Conservation (phyloP, 1,140 invertebrate genomes). For the Caenorhabditis elegans region DNA sequence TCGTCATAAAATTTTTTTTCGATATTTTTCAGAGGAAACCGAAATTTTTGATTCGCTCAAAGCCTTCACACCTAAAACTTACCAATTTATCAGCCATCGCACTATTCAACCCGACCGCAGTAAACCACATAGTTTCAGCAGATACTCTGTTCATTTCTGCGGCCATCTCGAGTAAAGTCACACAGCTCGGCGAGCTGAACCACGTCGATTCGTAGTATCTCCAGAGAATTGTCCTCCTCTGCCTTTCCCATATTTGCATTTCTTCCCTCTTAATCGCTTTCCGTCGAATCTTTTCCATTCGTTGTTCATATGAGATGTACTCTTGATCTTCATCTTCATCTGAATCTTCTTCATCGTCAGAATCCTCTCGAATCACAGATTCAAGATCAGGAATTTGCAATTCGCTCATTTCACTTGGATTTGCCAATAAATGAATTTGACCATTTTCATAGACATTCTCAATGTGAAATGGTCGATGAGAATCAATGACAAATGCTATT, state of each 20-base stretch:
- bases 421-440: background rate
- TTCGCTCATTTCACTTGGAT: background rate
- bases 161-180: slow-evolving; percentile 13
- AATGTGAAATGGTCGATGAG: slow-evolving; percentile 7
- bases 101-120: slow-evolving; percentile 35
- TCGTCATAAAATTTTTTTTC: too few relatives aligned
- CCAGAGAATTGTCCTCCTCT: background rate
- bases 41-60: too few relatives aligned
- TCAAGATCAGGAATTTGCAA: background rate
- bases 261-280: background rate
- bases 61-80: background rate
- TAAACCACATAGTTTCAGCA: slow-evolving; percentile 25
- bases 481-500: slow-evolving; percentile 7
- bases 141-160: slow-evolving; percentile 24
- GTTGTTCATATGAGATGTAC: background rate
- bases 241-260: slow-evolving; percentile 22
- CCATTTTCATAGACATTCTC: slow-evolving; percentile 4
- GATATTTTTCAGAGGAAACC: too few relatives aligned
- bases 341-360: background rate
- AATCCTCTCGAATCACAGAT: background rate
- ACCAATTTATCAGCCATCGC: slow-evolving; percentile 1
- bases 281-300: slow-evolving; percentile 1
- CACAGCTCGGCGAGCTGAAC: slow-evolving; percentile 5
- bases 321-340: background rate
- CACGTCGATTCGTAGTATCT: slow-evolving; percentile 35